phyloP scores from a whole-genome alignment of 2,888 invertebrate genomes.

The Zygaena filipendulae region DNA sequence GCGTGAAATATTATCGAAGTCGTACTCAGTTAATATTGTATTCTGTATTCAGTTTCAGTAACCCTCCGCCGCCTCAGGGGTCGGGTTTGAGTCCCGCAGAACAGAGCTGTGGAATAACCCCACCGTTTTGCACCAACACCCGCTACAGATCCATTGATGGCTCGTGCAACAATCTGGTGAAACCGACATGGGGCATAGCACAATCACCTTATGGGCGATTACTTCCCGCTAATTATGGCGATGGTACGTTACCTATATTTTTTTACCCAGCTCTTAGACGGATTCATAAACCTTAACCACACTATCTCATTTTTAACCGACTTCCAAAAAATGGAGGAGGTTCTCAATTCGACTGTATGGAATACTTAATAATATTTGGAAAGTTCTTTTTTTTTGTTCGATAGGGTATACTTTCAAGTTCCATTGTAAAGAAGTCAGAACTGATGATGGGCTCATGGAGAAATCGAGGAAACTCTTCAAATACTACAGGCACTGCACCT shows the following conservation, averaged over 20 bases:
- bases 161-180: conserved; percentile 90
- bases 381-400: no score
- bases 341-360: not conserved
- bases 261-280: no score
- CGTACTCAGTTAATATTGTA: no score
- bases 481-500: no score
- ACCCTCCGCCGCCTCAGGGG: conserved; percentile 49
- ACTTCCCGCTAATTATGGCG: conserved; percentile 72
- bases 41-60: conserved; percentile 48
- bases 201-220: conserved; percentile 77
- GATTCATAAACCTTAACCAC: conserved; percentile 1
- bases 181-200: conserved; percentile 85
- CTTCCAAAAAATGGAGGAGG: no score
- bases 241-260: conserved; percentile 70
- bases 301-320: no score
- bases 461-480: no score
- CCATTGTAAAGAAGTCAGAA: no score
- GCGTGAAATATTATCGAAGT: no score
- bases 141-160: conserved; percentile 87
- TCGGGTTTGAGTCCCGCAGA: conserved; percentile 48
- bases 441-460: no score
- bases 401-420: no score
- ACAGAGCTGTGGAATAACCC: conserved; percentile 56
- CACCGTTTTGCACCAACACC: conserved; percentile 55
- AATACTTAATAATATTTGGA: no score